These are phyloP conservation scores for Halisarca cf. caerulea DNA, from an alignment of 37 sponge, comb jelly and placozoan genomes.

Conservation along the genomic window DNA sequence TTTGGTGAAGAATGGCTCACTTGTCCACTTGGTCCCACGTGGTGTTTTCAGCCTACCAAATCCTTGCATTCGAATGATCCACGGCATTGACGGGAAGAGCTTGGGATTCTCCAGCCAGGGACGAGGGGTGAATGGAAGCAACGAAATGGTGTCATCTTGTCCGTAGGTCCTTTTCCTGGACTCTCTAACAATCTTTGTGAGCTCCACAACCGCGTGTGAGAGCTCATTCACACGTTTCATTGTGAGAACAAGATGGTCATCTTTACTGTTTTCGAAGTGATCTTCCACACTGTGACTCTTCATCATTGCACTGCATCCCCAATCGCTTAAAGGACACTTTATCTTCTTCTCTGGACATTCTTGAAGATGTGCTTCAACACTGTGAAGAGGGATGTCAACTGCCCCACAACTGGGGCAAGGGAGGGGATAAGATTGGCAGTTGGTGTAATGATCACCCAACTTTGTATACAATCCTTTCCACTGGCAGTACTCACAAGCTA, in stretches of 20 bases:
- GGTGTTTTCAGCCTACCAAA: neutral
- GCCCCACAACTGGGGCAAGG: slow-evolving; percentile 4
- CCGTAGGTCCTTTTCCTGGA: no score
- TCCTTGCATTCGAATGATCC: neutral
- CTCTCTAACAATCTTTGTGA: no score
- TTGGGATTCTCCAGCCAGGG: slow-evolving; percentile 27
- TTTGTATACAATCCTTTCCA: neutral
- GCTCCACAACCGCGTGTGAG: neutral
- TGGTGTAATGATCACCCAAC: neutral
- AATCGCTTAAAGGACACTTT: neutral
- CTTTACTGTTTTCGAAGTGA: neutral
- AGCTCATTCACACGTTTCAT: neutral
- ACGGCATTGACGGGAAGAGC: neutral
- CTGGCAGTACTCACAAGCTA: neutral
- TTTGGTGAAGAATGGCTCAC: neutral
- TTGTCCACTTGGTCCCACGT: neutral
- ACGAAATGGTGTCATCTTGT: neutral
- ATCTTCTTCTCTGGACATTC: slow-evolving; percentile 12
- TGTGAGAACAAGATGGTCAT: neutral
- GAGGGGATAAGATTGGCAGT: neutral
- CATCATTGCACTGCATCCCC: neutral
- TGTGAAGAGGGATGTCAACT: neutral
- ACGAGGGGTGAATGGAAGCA: no score
- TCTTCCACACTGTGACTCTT: neutral
- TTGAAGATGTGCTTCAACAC: neutral